phyloP scores from a whole-genome alignment of 2,888 invertebrate genomes.

The Chymomyza procnemis region DNA sequence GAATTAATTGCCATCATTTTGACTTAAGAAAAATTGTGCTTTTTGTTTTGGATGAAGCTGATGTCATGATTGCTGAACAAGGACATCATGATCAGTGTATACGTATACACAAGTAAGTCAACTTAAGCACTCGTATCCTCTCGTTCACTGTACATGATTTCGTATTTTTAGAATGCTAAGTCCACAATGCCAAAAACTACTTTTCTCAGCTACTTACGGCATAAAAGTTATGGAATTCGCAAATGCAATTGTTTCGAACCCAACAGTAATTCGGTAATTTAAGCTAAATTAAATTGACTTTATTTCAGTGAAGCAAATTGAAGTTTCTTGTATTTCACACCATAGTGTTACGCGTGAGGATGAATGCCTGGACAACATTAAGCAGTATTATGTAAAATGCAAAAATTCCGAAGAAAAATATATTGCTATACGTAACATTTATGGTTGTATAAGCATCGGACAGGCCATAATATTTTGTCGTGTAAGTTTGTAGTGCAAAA shows the following conservation, averaged over 20 bases:
- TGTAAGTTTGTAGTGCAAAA: constrained; percentile 79
- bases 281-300: too few relatives aligned
- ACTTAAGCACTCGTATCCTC: background rate
- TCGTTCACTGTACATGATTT: background rate
- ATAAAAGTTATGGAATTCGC: constrained; percentile 96
- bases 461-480: constrained; percentile 99
- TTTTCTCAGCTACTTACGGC: constrained; percentile 98
- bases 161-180: constrained; percentile 1
- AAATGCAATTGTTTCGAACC: constrained; percentile 93
- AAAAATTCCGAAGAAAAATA: constrained; percentile 91
- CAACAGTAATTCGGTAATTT: constrained; percentile 86
- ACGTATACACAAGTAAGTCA: constrained; percentile 91
- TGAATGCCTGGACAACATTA: constrained; percentile 95
- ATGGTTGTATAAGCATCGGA: constrained; percentile 95
- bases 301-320: too few relatives aligned
- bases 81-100: constrained; percentile 98
- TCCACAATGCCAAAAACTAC: constrained; percentile 93
- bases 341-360: too few relatives aligned
- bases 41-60: constrained; percentile 98
- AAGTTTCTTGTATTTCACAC: too few relatives aligned
- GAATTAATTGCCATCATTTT: constrained; percentile 88
- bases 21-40: constrained; percentile 91
- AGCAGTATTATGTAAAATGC: constrained; percentile 96
- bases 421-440: constrained; percentile 94
- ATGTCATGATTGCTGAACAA: constrained; percentile 98